phyloP scores from a whole-genome alignment of 2,797 vertebrate species.

The Urocyon cinereoargenteus region DNA sequence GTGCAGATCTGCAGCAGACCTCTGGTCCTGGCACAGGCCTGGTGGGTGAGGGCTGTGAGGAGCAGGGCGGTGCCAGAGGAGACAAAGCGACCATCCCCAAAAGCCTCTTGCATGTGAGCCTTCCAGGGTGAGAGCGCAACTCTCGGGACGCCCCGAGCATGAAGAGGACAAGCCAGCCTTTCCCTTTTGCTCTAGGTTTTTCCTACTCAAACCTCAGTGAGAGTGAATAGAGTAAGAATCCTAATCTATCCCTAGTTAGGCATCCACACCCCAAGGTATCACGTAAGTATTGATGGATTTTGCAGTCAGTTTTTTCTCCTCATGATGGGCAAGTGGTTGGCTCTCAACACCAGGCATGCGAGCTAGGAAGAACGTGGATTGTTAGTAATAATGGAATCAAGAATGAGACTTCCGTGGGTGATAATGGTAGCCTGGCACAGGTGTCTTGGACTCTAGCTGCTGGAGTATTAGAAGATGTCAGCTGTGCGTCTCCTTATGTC shows the following conservation, averaged over 20 bases:
- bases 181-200: not conserved
- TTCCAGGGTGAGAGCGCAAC: not conserved
- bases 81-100: not conserved
- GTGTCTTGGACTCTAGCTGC: not conserved
- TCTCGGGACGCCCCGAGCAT: rapidly evolving
- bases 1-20: not conserved
- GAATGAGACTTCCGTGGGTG: rapidly evolving
- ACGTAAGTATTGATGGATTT: rapidly evolving
- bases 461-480: rapidly evolving
- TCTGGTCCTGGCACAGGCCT: not conserved
- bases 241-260: rapidly evolving
- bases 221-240: too few relatives aligned
- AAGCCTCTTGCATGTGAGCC: not conserved
- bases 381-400: rapidly evolving
- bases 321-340: not conserved
- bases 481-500: rapidly evolving
- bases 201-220: too few relatives aligned
- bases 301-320: not conserved
- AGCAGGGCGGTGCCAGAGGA: not conserved
- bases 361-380: rapidly evolving
- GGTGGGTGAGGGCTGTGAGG: not conserved
- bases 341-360: not conserved
- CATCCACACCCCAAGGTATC: not conserved
- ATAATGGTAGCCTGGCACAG: rapidly evolving
- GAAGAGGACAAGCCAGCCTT: not conserved